Base-by-base conservation (phyloP, 2,888 invertebrate species). In the Andrena hattorfiana region DNA sequence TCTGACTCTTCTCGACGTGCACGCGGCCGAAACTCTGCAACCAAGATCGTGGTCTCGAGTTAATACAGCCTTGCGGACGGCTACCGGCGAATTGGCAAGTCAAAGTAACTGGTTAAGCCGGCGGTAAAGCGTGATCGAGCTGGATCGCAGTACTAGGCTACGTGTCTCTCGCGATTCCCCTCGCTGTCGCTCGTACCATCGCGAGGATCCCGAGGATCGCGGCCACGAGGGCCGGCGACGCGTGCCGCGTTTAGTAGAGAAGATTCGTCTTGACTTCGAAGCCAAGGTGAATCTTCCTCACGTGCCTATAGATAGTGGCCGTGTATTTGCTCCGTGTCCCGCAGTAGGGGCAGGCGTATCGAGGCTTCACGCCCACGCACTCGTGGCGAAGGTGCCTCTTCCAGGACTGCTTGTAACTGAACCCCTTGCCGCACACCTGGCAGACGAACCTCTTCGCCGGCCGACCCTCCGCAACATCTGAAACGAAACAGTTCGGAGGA, bases 241-340 rank as follows among this genome's bases (percentile, higher is more conserved):
- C 13, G 16, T 16, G 16, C 13, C n/a, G 13, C 13, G 28, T 6
- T 73, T n/a, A 60, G 26, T 67, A 67, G 28, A 63, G 66, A 30
- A 49, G 13, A 35, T 30, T 80, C 67, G 79, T 66, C 60, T 48
- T 74, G 26, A 70, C 54, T 26, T 64, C 59, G 30, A 60, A 23
- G 26, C 66, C 78, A 60, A 73, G n/a, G 81, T 93, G 92, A 88
- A 90, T 90, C 54, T 90, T 88, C 67, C 92, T 89, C 26, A 94
- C 93, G 81, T 94, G 94, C 23, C 89, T 81, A 84, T 92, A 88
- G 71, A 92, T 85, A 72, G 90, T 85, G 49, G 81, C 85, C 1
- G 88, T 81, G 66, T 91, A 90, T 63, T 92, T 92, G 69, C 91
- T 90, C 63, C 85, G 85, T 35, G 77, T 77, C 6, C 30, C 66